phyloP scores from a whole-genome alignment of 2,797 vertebrate genomes.

The Rhadinocentrus ornatus region DNA sequence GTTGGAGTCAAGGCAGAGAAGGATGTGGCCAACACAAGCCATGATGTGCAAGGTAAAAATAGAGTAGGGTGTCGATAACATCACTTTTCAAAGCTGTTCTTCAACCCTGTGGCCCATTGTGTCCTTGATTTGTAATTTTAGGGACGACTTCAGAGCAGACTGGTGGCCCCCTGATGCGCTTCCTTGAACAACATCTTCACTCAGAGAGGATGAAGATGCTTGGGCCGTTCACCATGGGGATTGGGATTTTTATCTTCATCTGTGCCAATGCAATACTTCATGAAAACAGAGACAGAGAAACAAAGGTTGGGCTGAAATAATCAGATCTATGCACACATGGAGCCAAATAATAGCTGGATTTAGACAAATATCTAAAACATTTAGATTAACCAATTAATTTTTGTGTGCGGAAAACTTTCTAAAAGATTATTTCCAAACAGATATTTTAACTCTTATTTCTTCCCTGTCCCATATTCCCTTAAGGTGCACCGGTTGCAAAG shows the following conservation, averaged over 20 bases:
- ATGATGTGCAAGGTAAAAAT: conserved; percentile 50
- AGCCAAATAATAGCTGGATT: neutral
- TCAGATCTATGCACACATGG: neutral
- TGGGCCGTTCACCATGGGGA: conserved; percentile 98
- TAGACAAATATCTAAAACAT: neutral
- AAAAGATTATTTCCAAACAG: conserved; percentile 1
- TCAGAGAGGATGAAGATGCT: conserved; percentile 99
- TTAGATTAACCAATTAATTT: neutral
- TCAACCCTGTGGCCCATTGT: neutral
- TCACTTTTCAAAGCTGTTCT: neutral
- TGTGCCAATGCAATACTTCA: conserved; percentile 98
- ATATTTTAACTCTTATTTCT: conserved; percentile 18
- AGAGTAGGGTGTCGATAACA: neutral
- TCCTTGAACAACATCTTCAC: conserved; percentile 93
- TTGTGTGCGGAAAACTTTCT: neutral
- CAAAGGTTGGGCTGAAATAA: conserved; percentile 78
- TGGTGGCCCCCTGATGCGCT: conserved; percentile 81
- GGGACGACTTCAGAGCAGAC: conserved; percentile 52
- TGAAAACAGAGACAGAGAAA: conserved; percentile 97
- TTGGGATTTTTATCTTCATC: conserved; percentile 99
- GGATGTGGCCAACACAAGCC: conserved; percentile 14
- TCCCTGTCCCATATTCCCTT: neutral
- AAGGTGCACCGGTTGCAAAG: conserved; percentile 16
- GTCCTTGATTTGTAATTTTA: conserved; percentile 22
- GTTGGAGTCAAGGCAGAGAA: conserved; percentile 33